Base-by-base conservation (phyloP, 2,797 vertebrate species). In the Pseudocheirus occidentalis region DNA sequence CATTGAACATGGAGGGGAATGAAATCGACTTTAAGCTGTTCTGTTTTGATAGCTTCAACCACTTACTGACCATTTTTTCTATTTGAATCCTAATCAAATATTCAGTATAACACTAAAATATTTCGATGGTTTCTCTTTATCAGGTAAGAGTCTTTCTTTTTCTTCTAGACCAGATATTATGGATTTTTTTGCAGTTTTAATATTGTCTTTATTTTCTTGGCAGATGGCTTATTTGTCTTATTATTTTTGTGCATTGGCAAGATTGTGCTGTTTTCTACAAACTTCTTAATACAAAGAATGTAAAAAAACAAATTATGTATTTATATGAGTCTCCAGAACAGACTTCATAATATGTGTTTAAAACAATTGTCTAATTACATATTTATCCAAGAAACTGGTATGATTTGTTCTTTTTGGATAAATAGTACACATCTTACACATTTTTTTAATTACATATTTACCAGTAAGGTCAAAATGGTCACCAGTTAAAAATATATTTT, bases 221-320 rank as follows among this genome's bases (percentile, higher is more conserved):
- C 97, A 98, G 97, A 97, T 98, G 97, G 95, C 55, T 97, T 97
- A 92, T 94, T 97, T 66, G 94, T 97, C 93, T 97, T 98, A 97
- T 93, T 97, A 97, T 93, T 97, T 97, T 95, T 46, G 92, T 93
- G 52, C 58, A 96, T 92, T 98, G 97, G 95, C 95, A 97, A 95
- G 95, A 95, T 94, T 97, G 94, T 7, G 58, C 57, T 96, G 91
- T 96, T 96, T 97, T 56, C 96, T 52, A 95, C 56, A 96, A 96
- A 97, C 91, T 95, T 97, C 90, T 95, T 97, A 96, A 95, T 55
- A 96, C 93, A 93, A 97, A 97, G 90, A 95, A 96, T 93, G 53
- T 96, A 95, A 93, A 94, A 95, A 93, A 94, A 94, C 31, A 90
- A 55, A 90, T 90, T 96, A 95, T 55, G 66, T 95, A 95, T 95